Base-by-base conservation (phyloP, 2,888 invertebrate species). In the Calameuta idolon region DNA sequence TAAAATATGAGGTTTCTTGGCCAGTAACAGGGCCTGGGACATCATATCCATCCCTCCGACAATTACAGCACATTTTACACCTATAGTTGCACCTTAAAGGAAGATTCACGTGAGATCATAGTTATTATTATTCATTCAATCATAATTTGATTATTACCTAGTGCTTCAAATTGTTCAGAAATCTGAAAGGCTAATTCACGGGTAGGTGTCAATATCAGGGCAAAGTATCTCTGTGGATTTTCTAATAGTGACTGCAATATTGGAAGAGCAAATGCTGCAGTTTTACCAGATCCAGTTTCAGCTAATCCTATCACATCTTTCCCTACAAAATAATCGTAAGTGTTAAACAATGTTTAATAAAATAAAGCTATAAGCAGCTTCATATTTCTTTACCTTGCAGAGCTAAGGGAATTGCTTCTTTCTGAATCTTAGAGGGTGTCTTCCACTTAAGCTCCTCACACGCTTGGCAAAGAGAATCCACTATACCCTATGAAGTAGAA, bases 21-120 rank as follows among this genome's bases (percentile, higher is more conserved):
- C 97, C 75, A 99, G 92, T 86, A 96, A 94, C 80, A 99, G 92
- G 0, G 98, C 95, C 90, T 99, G 99, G 0, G 98, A 96, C 89
- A 97, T 96, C 98, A 99, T 99, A 89, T 99, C 99, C 95, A 99
- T 98, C 0, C 99, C 99, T 74, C 99, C 99, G 4, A 99, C 99
- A 87, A 99, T 96, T 0, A 99, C 99, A 77, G 96, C 97, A 92
- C 97, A 97, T 93, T 98, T 98, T 0, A 99, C 96, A 69, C 99
- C 99, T 90, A 99, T 97, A 81, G 95, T 94, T 23, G 97, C 94
- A 77, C 97, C 97, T 96, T 85, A 74, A 81, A 82, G 73, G 76
- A 34, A 69, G 73, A 75, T 78, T 2, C 23, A 55, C 1, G 55
- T 55, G 55, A 55, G 9, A 12, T 35, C 40, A 4, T 33, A 34